phyloP scores from a whole-genome alignment of 1,140 invertebrate genomes.

The Paralvinella palmiformis region DNA sequence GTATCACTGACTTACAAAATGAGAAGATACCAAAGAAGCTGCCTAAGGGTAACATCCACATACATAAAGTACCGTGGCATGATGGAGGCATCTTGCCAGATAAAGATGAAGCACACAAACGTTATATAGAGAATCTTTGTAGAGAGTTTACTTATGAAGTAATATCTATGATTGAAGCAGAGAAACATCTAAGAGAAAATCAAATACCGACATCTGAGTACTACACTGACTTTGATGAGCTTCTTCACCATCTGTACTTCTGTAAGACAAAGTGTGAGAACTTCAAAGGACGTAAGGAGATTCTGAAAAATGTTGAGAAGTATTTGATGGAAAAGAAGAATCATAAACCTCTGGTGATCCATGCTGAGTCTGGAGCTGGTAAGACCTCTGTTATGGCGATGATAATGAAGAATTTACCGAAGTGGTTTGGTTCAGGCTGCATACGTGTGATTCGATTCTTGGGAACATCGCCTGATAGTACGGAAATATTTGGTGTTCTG shows the following conservation, averaged over 20 bases:
- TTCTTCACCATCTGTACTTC: slow-evolving; percentile 89
- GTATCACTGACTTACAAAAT: neutral
- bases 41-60: neutral
- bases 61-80: neutral
- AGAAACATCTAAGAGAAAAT: neutral
- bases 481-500: slow-evolving; percentile 29
- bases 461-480: slow-evolving; percentile 30
- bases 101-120: neutral
- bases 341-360: slow-evolving; percentile 29
- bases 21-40: neutral
- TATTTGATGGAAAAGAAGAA: slow-evolving; percentile 23
- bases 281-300: slow-evolving; percentile 28
- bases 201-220: slow-evolving; percentile 21
- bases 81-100: neutral
- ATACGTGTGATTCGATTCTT: slow-evolving; percentile 32
- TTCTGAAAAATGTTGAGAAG: slow-evolving; percentile 23
- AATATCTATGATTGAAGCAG: neutral
- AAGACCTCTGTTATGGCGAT: slow-evolving; percentile 39
- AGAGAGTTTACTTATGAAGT: neutral
- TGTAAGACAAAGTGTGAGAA: slow-evolving; percentile 69
- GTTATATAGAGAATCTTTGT: neutral
- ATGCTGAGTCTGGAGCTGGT: slow-evolving; percentile 32
- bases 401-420: slow-evolving; percentile 26
- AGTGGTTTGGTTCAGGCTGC: slow-evolving; percentile 27
- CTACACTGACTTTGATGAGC: slow-evolving; percentile 63